phyloP scores from a whole-genome alignment of 2,113 vertebrate genomes.

The Lucifuga dentata region DNA sequence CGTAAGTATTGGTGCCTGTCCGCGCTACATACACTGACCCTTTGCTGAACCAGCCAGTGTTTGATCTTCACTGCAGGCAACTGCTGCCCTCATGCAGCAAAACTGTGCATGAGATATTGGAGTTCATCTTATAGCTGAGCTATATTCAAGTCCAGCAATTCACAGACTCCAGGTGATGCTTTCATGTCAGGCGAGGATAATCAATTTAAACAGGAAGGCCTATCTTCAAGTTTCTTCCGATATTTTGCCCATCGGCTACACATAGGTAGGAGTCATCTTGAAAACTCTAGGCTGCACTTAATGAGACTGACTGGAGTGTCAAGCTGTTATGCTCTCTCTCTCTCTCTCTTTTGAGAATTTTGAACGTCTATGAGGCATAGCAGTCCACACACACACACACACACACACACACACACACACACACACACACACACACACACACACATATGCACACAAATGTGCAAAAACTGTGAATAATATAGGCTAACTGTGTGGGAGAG shows the following conservation, averaged over 20 bases:
- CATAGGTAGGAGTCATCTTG: slow-evolving; percentile 28
- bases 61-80: slow-evolving; percentile 54
- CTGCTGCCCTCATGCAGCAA: slow-evolving; percentile 6
- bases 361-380: neutral
- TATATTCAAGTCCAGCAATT: slow-evolving; percentile 28
- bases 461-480: slow-evolving; percentile 29
- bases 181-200: slow-evolving; percentile 60
- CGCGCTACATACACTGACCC: slow-evolving; percentile 39
- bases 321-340: slow-evolving; percentile 40
- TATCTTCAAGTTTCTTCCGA: slow-evolving; percentile 32
- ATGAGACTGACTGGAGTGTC: slow-evolving; percentile 62
- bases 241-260: slow-evolving; percentile 56
- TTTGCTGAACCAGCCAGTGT: slow-evolving; percentile 49
- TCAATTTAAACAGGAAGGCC: slow-evolving; percentile 51
- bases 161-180: slow-evolving; percentile 59
- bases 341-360: slow-evolving; percentile 19
- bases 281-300: slow-evolving; percentile 49
- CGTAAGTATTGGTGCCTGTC: slow-evolving; percentile 34
- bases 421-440: neutral
- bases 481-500: slow-evolving; percentile 52
- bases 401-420: slow-evolving; percentile 27
- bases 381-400: slow-evolving; percentile 27
- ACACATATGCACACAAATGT: slow-evolving; percentile 28
- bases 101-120: slow-evolving; percentile 2
- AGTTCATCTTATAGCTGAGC: slow-evolving; percentile 22